Conservation (phyloP, 2,113 vertebrate species). For the Arizona elegans region DNA sequence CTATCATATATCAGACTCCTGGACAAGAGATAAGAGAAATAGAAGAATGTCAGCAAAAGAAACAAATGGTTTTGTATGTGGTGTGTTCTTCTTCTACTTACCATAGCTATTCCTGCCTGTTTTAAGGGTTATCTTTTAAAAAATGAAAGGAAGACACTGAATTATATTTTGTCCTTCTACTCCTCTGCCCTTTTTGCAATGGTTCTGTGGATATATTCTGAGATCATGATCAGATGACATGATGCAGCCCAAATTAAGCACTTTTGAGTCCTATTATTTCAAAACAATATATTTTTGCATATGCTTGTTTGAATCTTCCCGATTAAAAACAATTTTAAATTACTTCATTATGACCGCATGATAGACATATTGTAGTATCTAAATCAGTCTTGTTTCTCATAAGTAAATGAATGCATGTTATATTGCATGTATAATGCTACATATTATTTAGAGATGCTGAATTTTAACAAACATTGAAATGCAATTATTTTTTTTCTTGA, state of each 20-base stretch:
- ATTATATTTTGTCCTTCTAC: neutral
- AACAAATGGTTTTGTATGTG: neutral
- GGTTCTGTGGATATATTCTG: neutral
- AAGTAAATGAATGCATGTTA: neutral
- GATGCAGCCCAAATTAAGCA: neutral
- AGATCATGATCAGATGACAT: neutral
- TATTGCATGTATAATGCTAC: neutral
- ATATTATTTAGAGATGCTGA: neutral
- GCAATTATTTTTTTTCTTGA: neutral
- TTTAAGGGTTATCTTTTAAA: neutral
- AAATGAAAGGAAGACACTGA: neutral
- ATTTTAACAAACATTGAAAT: conserved; percentile 28
- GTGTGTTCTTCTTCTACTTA: neutral
- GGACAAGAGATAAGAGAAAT: neutral
- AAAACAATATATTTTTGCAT: neutral
- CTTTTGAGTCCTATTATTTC: neutral
- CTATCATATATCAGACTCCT: neutral
- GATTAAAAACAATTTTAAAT: neutral
- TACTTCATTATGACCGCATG: neutral
- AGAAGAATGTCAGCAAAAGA: neutral
- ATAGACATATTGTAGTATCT: neutral
- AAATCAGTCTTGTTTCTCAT: neutral
- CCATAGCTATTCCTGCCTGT: neutral
- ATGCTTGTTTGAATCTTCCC: neutral
- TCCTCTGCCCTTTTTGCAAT: neutral